These are phyloP conservation scores for Fragum fragum DNA, from an alignment of 2,888 invertebrate genomes.

Conservation along the genomic window DNA sequence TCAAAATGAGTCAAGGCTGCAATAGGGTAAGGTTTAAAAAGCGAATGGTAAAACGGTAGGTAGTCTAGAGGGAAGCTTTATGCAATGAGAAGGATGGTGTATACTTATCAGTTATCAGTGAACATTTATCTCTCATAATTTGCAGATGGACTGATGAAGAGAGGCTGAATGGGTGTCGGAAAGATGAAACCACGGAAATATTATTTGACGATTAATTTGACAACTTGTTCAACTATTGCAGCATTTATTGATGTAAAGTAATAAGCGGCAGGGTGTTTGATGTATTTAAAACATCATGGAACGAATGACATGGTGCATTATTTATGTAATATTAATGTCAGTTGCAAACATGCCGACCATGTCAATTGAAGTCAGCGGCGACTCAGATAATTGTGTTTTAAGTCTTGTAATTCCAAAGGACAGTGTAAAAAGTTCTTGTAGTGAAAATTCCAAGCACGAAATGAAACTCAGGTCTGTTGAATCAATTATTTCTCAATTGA, in stretches of 20 bases:
- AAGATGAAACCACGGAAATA: background rate
- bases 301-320: background rate
- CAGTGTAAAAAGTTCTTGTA: conserved; percentile 77
- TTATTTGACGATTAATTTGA: background rate
- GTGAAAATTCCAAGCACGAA: conserved; percentile 59
- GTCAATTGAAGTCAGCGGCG: conserved; percentile 1
- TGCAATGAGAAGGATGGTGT: background rate
- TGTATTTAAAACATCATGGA: background rate
- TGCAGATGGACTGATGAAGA: conserved; percentile 19
- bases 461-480: conserved; percentile 66
- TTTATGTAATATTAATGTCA: conserved; percentile 7
- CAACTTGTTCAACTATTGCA: background rate
- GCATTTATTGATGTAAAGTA: background rate
- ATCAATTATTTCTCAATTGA: conserved; percentile 46
- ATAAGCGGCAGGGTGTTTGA: background rate
- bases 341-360: background rate
- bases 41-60: background rate
- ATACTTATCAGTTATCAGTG: conserved; percentile 7
- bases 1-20: too few relatives aligned
- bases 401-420: conserved; percentile 78
- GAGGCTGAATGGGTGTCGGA: background rate
- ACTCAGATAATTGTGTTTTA: conserved; percentile 73
- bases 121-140: conserved; percentile 25
- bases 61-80: background rate
- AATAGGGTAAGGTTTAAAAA: too few relatives aligned